Conservation (phyloP, 2,888 invertebrate species). For the Dryadula phaetusa region DNA sequence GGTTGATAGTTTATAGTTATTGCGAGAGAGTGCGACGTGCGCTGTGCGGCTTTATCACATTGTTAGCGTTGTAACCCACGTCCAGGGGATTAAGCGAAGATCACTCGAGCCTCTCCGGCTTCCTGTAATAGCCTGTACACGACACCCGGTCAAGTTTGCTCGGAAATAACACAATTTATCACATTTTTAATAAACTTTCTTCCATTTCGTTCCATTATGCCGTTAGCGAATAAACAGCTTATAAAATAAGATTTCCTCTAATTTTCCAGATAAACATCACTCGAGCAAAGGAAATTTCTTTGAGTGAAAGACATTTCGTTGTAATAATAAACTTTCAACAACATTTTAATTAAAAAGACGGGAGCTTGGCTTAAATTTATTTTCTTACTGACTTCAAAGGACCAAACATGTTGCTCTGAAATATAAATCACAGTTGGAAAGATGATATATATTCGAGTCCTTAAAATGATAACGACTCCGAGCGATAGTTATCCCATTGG, state of each 20-base stretch:
- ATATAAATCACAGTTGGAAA: conserved; percentile 67
- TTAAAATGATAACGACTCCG: conserved; percentile 22
- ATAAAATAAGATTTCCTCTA: conserved; percentile 22
- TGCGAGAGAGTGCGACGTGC: conserved; percentile 79
- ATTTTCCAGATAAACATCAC: conserved; percentile 37
- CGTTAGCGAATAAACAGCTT: conserved; percentile 12
- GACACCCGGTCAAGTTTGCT: conserved; percentile 18
- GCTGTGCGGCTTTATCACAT: conserved; percentile 80
- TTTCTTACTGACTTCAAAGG: conserved; percentile 79
- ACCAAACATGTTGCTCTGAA: conserved; percentile 74
- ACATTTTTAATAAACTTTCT: background rate
- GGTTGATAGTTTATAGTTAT: conserved; percentile 85
- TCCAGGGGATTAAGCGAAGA: conserved; percentile 78
- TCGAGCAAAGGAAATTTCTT: conserved; percentile 32
- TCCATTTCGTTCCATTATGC: conserved; percentile 15
- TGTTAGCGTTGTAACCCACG: conserved; percentile 81
- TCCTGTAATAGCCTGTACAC: conserved; percentile 69
- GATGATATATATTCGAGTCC: conserved; percentile 14
- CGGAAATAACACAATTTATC: background rate
- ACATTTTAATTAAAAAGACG: conserved; percentile 79
- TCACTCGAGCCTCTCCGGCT: conserved; percentile 64
- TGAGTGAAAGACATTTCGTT: conserved; percentile 49
- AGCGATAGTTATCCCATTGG: conserved; percentile 23
- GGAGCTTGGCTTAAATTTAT: conserved; percentile 69
- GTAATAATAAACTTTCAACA: conserved; percentile 57